Percentiles rank a stretch among this genome's conserved stretches.
These are phyloP conservation scores for Cryptocheilus praepositus DNA, from an alignment of 2,888 invertebrate genomes.

Conservation along the genomic window DNA sequence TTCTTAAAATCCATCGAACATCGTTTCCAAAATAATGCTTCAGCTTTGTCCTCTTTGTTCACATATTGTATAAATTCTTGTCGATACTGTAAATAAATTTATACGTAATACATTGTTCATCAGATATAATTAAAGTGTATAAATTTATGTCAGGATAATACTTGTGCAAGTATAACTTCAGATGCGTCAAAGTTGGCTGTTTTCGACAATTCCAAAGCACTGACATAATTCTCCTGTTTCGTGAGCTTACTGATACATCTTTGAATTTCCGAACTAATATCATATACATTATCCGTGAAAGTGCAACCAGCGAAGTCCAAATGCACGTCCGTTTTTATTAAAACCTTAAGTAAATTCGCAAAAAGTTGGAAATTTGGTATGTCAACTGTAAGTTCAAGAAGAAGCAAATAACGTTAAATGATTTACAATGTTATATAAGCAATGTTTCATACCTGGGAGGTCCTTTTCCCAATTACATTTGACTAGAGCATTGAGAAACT, in stretches of 20 bases:
- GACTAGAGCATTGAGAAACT: conserved; percentile 77
- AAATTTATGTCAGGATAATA: conserved; percentile 32
- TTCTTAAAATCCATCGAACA: conserved; percentile 81
- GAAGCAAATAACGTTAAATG: not conserved
- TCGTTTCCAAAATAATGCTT: conserved; percentile 76
- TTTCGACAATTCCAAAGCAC: conserved; percentile 79
- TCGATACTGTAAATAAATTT: conserved; percentile 56
- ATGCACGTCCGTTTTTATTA: conserved; percentile 77
- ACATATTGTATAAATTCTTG: conserved; percentile 74
- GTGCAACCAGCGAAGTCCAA: conserved; percentile 77
- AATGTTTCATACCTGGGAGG: conserved; percentile 54
- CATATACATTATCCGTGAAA: conserved; percentile 75
- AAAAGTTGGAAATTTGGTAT: conserved; percentile 75
- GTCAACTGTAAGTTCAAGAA: conserved; percentile 58
- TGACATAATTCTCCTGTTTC: conserved; percentile 76
- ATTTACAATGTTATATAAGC: not conserved
- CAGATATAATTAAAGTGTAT: not conserved
- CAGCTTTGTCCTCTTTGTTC: conserved; percentile 66
- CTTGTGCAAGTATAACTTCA: conserved; percentile 67
- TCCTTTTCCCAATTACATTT: conserved; percentile 59
- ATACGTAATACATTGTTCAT: not conserved
- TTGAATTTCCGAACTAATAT: conserved; percentile 76
- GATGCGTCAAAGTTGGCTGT: conserved; percentile 61
- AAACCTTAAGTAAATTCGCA: conserved; percentile 77
- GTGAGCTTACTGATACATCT: conserved; percentile 78